Base-by-base conservation (phyloP, 2,797 vertebrate species). In the Phyllotis vaccarum region DNA sequence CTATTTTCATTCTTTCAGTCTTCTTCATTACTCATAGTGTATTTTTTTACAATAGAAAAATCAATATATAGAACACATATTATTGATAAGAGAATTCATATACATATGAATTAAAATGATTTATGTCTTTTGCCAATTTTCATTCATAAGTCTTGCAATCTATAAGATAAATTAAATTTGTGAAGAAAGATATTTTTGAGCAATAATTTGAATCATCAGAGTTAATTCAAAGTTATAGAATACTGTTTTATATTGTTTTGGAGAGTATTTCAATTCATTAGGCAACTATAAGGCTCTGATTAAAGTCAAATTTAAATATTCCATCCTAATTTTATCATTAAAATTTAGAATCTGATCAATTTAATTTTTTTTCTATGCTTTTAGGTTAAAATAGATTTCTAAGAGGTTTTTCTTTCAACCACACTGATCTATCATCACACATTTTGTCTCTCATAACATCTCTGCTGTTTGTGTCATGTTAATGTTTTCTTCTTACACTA, bases 271-370 rank as follows among this genome's bases (percentile, higher is more conserved):
- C 46, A 27, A 78, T 78, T 74, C 2, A 9, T 90, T 85, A 90
- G 1, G 56, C 8, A 80, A 79, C 52, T 9, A 56, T 66, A 27
- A 31, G 6, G 43, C 52, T 70, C 37, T 40, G 16, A 82, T 88
- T 60, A 78, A 89, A 94, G 22, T 19, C 6, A 75, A 6, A 66
- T 97, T 89, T 76, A 85, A 66, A 10, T 58, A 64, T n/a, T 81
- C 5, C 7, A 68, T 94, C 74, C 40, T 89, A 46, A 79, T 54
- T 6, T 58, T 52, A 52, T 16, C 5, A 82, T 94, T 40, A 74
- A 43, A 72, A 40, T 11, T 72, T 89, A 49, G 86, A 88, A 87
- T 60, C 37, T 82, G 68, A 49, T 91, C 5, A 16, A 5, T 34
- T 89, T 66, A 70, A 13, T 12, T 82, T 62, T 90, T 80, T 40